phyloP scores from a whole-genome alignment of 2,888 invertebrate genomes.

The Idaea biselata region DNA sequence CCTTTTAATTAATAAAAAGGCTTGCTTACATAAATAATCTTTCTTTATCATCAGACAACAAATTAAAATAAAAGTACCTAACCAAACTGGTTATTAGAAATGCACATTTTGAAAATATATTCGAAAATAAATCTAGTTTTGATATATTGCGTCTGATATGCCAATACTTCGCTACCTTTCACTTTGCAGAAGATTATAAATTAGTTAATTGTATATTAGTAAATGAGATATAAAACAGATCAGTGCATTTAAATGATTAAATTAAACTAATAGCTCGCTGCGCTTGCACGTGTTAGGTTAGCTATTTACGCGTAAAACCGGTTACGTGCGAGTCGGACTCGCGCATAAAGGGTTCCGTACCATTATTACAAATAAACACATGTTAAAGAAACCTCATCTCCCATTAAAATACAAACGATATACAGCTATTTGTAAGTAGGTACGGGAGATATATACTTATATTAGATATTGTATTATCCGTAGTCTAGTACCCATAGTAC shows the following conservation, averaged over 20 bases:
- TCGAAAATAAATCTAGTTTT: background rate
- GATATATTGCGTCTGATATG: background rate
- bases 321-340: too few relatives aligned
- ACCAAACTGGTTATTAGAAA: background rate
- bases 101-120: background rate
- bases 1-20: background rate
- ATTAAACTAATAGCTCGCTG: background rate
- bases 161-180: background rate
- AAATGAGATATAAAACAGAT: background rate
- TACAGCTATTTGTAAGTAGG: too few relatives aligned
- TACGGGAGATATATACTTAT: too few relatives aligned
- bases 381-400: too few relatives aligned
- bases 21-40: background rate
- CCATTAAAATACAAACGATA: too few relatives aligned
- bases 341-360: too few relatives aligned
- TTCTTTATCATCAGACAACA: background rate
- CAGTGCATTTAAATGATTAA: background rate
- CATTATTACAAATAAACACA: too few relatives aligned
- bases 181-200: background rate
- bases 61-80: background rate
- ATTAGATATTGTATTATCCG: too few relatives aligned
- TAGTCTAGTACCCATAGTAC: too few relatives aligned
- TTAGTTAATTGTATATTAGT: background rate
- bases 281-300: too few relatives aligned
- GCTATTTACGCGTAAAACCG: too few relatives aligned